These are phyloP conservation scores for Gephyroberyx darwinii DNA, from an alignment of 2,797 vertebrate species.

Conservation along the genomic window DNA sequence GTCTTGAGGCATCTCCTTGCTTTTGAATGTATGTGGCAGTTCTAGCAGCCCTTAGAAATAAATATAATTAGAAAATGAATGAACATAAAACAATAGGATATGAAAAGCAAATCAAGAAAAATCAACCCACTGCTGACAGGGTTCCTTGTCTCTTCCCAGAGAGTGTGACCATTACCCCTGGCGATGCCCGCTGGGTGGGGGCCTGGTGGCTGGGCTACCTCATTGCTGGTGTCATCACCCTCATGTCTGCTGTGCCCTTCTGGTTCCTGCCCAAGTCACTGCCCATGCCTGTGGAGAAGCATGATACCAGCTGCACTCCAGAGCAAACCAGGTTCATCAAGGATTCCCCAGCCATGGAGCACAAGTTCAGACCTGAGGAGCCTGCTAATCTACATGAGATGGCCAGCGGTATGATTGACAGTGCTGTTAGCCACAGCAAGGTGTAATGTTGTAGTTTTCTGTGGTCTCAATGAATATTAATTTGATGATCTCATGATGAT, in stretches of 20 bases:
- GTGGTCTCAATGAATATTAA: neutral
- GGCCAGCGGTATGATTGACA: constrained; percentile 83
- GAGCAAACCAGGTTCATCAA: constrained; percentile 89
- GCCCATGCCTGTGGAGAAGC: constrained; percentile 74
- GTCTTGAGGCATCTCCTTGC: too few relatives aligned
- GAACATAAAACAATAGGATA: neutral
- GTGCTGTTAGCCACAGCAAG: neutral
- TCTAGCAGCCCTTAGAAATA: too few relatives aligned
- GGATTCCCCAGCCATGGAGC: constrained; percentile 76
- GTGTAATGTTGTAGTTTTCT: neutral
- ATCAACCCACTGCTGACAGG: neutral
- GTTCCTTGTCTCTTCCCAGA: constrained; percentile 72
- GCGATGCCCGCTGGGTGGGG: constrained; percentile 92
- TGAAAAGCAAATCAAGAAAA: neutral
- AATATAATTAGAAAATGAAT: neutral
- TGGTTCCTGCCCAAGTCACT: constrained; percentile 94
- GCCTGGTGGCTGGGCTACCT: constrained; percentile 98
- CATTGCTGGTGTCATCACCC: constrained; percentile 86
- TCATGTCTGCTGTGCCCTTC: constrained; percentile 89
- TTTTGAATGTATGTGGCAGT: too few relatives aligned
- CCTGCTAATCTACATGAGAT: constrained; percentile 83
- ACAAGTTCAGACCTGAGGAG: constrained; percentile 76
- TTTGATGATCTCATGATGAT: too few relatives aligned
- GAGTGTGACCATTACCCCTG: constrained; percentile 83
- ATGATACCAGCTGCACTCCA: constrained; percentile 79